These are phyloP conservation scores for Lates calcarifer DNA, from an alignment of 2,113 vertebrate genomes.

Conservation along the genomic window DNA sequence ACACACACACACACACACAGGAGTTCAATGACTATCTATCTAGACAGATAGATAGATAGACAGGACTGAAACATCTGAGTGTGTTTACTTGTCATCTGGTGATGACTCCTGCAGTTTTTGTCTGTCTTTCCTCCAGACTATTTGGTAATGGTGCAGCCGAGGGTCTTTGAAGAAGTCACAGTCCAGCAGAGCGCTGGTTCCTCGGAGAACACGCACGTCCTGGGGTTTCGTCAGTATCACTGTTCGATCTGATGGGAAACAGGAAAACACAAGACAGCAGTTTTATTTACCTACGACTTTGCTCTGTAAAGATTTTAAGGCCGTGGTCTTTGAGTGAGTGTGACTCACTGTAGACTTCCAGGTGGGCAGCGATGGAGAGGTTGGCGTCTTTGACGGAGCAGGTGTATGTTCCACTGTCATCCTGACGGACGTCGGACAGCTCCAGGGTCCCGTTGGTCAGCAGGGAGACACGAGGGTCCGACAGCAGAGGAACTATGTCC, in stretches of 20 bases:
- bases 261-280: background rate
- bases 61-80: background rate
- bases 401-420: constrained; percentile 83
- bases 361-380: constrained; percentile 83
- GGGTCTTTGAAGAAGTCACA: constrained; percentile 76
- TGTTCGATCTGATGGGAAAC: constrained; percentile 80
- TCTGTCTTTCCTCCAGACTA: constrained; percentile 77
- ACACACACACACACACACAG: constrained; percentile 23
- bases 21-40: background rate
- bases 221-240: constrained; percentile 77
- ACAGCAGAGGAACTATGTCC: constrained; percentile 69
- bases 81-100: constrained; percentile 81
- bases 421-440: constrained; percentile 73
- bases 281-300: no score
- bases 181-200: constrained; percentile 74
- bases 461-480: constrained; percentile 80
- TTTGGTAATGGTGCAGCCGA: constrained; percentile 8
- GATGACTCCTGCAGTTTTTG: constrained; percentile 63
- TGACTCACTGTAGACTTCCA: constrained; percentile 87
- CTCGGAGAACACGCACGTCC: constrained; percentile 61
- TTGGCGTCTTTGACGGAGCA: constrained; percentile 83
- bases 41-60: no score
- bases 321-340: no score
- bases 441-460: constrained; percentile 85
- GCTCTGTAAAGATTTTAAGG: no score